These are phyloP conservation scores for Sorex maritimensis DNA, from an alignment of 2,797 vertebrate species.

Conservation along the genomic window DNA sequence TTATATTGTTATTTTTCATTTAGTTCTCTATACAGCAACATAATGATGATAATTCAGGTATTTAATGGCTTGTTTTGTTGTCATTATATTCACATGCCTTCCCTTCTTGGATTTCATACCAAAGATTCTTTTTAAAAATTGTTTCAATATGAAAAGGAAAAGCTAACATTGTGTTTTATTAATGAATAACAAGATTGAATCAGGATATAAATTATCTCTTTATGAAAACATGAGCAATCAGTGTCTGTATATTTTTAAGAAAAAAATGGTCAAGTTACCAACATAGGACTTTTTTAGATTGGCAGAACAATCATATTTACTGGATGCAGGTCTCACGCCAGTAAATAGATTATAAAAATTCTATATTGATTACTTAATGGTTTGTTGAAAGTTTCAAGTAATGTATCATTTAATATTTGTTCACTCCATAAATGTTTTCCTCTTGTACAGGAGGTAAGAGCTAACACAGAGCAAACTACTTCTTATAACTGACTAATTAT, in stretches of 20 bases:
- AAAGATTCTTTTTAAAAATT: slow-evolving; percentile 3
- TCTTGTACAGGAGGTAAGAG: not conserved
- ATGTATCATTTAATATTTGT: not conserved
- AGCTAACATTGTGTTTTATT: not conserved
- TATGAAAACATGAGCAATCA: not conserved
- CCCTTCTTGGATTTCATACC: not conserved
- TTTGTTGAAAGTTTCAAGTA: not conserved
- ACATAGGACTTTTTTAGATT: not conserved
- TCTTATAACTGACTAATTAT: not conserved
- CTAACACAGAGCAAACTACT: not conserved
- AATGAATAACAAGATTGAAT: not conserved
- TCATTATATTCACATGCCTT: not conserved
- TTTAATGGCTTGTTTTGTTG: not conserved
- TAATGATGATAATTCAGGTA: not conserved
- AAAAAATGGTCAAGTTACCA: not conserved
- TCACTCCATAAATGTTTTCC: not conserved
- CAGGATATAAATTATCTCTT: not conserved
- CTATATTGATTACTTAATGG: not conserved
- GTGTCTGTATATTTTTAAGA: not conserved
- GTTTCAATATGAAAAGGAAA: not conserved
- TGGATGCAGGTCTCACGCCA: not conserved
- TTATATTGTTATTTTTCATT: not conserved
- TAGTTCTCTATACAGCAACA: not conserved
- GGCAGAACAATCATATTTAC: not conserved
- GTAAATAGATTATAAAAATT: not conserved